Evolutionary conservation across 2,113 vertebrate species (phyloP), one percentile per base, ranked within the genome.

Genomic region (Brachirus orientalis): DNA sequence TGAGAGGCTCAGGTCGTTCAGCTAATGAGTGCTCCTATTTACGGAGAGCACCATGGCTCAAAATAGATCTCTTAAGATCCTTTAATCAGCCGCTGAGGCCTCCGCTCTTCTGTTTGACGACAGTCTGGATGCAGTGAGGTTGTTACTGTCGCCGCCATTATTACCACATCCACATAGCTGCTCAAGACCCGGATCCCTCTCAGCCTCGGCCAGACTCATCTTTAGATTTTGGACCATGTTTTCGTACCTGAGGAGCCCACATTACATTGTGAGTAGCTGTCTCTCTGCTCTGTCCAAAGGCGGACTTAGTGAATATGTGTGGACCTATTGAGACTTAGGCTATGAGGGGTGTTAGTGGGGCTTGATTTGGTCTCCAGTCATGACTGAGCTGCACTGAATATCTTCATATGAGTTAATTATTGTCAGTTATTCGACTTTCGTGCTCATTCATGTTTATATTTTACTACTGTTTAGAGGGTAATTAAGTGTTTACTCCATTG

Each of bases 1-100:
- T 62, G 33, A 69, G 52, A 14, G 66, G 54, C 77, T 75, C 78
- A 86, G 82, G 84, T 89, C 75, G 65, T 74, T 59, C 81, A 82
- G 58, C 80, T 88, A 87, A 89, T 83, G 84, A 90, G 85, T 20
- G 64, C 84, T 86, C 69, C 88, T 88, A 84, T 91, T 89, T 90
- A 81, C 83, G 81, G 71, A 71, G 13, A 79, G 75, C 69, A 53
- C 71, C 19, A 18, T 9, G 35, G 78, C 79, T 68, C 62, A 86
- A 88, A 92, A 92, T 91, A 91, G 90, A 89, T 79, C 69, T 79
- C 50, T 45, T 83, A 84, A 91, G 87, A 91, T 83, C 82, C 79
- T 82, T 66, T 91, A 90, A 91, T 91, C 86, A 12, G 62, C 57
- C 1, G 17, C 59, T 2, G 63, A 64, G 76, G 83, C 60, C 83